Evolutionary conservation across 2,113 vertebrate genomes (phyloP).

Genomic region (Hucho hucho): DNA sequence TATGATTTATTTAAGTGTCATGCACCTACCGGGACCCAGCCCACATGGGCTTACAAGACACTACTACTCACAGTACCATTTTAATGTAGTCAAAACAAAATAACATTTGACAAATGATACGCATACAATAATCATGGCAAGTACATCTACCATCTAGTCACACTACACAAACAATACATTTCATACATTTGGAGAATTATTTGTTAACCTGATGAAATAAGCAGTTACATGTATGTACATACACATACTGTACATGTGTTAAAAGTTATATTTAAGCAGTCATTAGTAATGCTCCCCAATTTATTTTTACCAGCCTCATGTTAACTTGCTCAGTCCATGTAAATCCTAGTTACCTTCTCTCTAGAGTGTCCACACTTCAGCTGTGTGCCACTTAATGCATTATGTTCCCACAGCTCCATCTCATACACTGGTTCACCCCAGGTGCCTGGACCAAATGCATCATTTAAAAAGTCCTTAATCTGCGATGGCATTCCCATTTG

Average conservation of each 20-base stretch:
- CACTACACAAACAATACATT: too few species aligned
- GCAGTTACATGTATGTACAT: neutral
- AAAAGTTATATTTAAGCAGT: too few species aligned
- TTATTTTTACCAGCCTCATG: neutral
- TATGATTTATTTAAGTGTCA: too few species aligned
- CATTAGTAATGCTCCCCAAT: too few species aligned
- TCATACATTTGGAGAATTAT: neutral
- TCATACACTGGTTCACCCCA: constrained; percentile 56
- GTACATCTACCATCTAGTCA: too few species aligned
- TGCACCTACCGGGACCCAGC: too few species aligned
- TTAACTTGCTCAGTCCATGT: constrained; percentile 28
- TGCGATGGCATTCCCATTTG: constrained; percentile 75
- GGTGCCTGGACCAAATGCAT: constrained; percentile 74
- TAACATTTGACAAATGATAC: too few species aligned
- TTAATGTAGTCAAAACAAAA: too few species aligned
- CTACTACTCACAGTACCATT: too few species aligned
- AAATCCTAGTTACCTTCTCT: constrained; percentile 42
- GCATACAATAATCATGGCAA: too few species aligned
- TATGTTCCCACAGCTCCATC: constrained; percentile 57
- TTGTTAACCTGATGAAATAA: neutral
- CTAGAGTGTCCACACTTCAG: constrained; percentile 46
- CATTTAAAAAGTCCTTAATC: constrained; percentile 78
- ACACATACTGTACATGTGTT: neutral
- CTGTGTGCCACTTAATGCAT: constrained; percentile 55
- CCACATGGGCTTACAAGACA: too few species aligned